Conservation (phyloP, 1,140 invertebrate species). For the Hesperophylax magnus region DNA sequence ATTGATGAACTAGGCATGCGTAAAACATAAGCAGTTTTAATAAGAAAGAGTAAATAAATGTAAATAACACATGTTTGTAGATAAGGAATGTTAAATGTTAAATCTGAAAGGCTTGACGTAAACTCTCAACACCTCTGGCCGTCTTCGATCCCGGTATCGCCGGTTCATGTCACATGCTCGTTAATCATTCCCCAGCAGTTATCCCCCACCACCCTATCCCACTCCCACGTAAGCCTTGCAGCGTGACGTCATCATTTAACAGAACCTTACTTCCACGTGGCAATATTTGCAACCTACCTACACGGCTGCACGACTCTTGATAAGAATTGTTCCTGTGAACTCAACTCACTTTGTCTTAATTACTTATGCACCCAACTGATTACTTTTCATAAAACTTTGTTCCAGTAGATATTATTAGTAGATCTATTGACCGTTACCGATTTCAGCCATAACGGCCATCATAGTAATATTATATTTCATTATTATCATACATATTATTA, state of each 20-base stretch:
- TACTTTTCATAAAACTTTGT: too few relatives aligned
- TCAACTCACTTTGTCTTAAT: background rate
- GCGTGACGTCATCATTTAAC: conserved; percentile 48
- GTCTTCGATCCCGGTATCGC: background rate
- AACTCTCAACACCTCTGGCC: conserved; percentile 10
- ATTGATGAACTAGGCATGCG: too few relatives aligned
- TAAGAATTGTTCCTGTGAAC: conserved; percentile 32
- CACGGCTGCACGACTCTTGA: conserved; percentile 47
- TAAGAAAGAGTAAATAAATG: too few relatives aligned
- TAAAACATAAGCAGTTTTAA: too few relatives aligned
- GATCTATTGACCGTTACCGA: too few relatives aligned
- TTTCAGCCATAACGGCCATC: too few relatives aligned
- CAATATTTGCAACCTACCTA: conserved; percentile 47
- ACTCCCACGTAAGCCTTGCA: background rate
- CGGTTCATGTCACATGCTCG: conserved; percentile 47
- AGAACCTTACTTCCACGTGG: conserved; percentile 35
- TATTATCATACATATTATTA: too few relatives aligned
- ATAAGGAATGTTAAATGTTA: too few relatives aligned
- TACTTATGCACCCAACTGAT: too few relatives aligned
- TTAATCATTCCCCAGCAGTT: conserved; percentile 47
- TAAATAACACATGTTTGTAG: too few relatives aligned
- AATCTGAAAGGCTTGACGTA: background rate
- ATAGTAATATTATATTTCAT: too few relatives aligned
- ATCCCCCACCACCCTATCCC: background rate
- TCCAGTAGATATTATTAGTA: too few relatives aligned